Evolutionary conservation across 2,888 invertebrate species (phyloP).

Genomic region (Cephonodes hylas): DNA sequence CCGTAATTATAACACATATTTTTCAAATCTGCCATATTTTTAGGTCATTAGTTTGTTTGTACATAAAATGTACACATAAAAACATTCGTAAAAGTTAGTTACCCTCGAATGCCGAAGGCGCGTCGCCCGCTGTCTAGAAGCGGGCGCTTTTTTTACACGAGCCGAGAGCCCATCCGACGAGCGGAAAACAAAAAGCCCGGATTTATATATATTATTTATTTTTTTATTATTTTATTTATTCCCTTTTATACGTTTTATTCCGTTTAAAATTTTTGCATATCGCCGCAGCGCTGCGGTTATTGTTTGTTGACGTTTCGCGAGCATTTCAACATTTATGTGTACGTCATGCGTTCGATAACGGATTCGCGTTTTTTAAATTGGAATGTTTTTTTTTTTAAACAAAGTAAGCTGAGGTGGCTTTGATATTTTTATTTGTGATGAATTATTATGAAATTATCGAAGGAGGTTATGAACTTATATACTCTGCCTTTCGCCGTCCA

Average conservation of each 20-base stretch:
- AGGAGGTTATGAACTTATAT: too few relatives aligned
- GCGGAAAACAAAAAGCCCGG: constrained; percentile 78
- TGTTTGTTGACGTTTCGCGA: constrained; percentile 3
- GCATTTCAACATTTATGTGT: neutral
- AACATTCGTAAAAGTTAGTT: constrained; percentile 38
- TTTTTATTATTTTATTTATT: constrained; percentile 49
- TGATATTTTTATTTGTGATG: neutral
- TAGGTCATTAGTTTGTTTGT: neutral
- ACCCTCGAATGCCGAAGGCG: constrained; percentile 33
- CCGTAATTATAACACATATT: too few relatives aligned
- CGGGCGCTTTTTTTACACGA: constrained; percentile 76
- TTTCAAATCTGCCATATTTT: too few relatives aligned
- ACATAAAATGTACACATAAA: neutral
- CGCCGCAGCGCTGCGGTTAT: constrained; percentile 24
- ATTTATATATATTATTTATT: constrained; percentile 74
- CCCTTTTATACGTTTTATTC: constrained; percentile 71
- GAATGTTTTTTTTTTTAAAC: neutral
- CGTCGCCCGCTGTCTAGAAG: constrained; percentile 75
- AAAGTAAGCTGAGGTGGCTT: neutral
- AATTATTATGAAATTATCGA: too few relatives aligned
- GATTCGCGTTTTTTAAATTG: neutral
- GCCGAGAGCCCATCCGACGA: constrained; percentile 74
- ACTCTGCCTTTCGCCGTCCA: too few relatives aligned
- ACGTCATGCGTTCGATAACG: neutral
- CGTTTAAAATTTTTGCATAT: constrained; percentile 72